Evolutionary conservation across 2,888 invertebrate species (phyloP), one percentile per base, ranked within the genome.

Genomic region (Stratiomys singularior): DNA sequence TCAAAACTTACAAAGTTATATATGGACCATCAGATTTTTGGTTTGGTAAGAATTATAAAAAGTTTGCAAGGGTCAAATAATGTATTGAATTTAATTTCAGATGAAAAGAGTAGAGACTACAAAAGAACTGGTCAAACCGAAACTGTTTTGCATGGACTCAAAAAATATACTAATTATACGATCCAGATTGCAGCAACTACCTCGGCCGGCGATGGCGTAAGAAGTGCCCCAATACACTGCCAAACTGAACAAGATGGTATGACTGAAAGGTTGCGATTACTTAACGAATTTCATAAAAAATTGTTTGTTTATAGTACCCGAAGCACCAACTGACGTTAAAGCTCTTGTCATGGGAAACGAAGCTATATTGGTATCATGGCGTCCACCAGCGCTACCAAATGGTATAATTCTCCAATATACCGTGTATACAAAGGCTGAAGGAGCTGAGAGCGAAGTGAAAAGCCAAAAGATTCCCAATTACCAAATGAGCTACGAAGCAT

Each of bases 111-210:
- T 21, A 96, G 96, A 83, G 96, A 96, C 83, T 94, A 95, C 9
- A 96, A 96, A 87, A 95, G 95, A 82, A 96, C 96, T 4, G 93
- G 95, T n/a, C 94, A 95, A 81, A 95, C 95, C 83, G 96, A 96
- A 87, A 96, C 96, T 0, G 96, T 96, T 83, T 90, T 96, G n/a
- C 96, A 96, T 85, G 96, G 96, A 76, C 90, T 98, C 76, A 95
- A 96, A 87, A 97, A 97, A 86, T 97, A 93, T 88, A 98, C 97
- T 1, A 98, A 98, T 88, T 98, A 98, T 88, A 97, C 96, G 78
- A 96, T 98, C 92, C 96, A 97, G 90, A 96, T 98, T 44, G 88
- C 97, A 82, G 97, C 98, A 25, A 97, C 94, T 83, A 98, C 98
- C 7, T 94, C 96, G 77, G 97, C 96, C 81, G 98, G 98, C 13